Evolutionary conservation across 2,888 invertebrate species (phyloP), one percentile per base, ranked within the genome.

Genomic region (Drosophila fungiperda): DNA sequence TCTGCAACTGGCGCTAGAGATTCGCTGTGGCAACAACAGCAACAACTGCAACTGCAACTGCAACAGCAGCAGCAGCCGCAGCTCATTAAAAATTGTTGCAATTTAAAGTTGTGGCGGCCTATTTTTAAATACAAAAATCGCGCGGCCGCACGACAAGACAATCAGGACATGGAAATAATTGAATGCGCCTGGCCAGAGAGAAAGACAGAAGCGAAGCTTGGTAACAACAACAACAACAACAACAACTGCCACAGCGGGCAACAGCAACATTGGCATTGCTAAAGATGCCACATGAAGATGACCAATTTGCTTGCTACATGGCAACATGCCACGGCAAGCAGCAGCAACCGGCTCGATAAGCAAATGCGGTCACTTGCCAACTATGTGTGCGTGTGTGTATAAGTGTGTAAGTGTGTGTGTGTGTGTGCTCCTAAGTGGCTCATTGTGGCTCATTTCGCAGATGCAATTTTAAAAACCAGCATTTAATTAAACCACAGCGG

Each of bases 91-190:
- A 89, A 82, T 83, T 78, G 85, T 87, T 78, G 89, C 78, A 84
- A 87, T 89, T 84, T 84, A 76, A 81, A 76, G 64, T 60, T 85
- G 72, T 68, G 78, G 72, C 76, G 80, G 76, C 86, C 86, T 85
- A 89, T 89, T 85, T 85, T 89, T 85, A 87, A 85, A 85, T 89
- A 88, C 88, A 85, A 82, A 87, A 80, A 77, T 82, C 68, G 88
- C 80, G 77, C 86, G 73, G 77, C 83, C 65, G 86, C 90, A 88
- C 88, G 90, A 89, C 85, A 89, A 86, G 90, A 80, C 85, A 89
- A 88, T 88, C 88, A 89, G 85, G 88, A 85, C 90, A 89, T 85
- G 90, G 73, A 88, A 89, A 89, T 85, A 85, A 85, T 85, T 85
- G 88, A 89, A 88, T 85, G 85, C 90, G 90, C 90, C 86, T 74